Evolutionary conservation across 2,888 invertebrate species (phyloP).

Genomic region (Epiblema foenella): DNA sequence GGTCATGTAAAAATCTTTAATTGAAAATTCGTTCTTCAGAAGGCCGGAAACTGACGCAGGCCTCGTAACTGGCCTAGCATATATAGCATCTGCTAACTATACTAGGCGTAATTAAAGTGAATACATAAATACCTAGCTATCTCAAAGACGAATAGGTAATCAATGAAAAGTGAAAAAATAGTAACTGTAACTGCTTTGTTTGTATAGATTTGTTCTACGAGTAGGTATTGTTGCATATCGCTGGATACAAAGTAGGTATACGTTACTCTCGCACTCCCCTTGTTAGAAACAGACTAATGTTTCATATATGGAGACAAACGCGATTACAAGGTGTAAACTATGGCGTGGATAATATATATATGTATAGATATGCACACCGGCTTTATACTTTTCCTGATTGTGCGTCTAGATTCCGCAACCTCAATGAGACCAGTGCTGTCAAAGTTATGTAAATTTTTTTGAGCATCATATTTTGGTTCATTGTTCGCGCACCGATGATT

Average conservation of each 20-base stretch:
- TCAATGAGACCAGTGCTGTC: conserved; percentile 14
- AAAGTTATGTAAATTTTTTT: conserved; percentile 62
- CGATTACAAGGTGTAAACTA: not conserved
- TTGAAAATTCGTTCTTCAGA: too few relatives aligned
- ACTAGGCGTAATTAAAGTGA: too few relatives aligned
- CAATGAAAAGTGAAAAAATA: too few relatives aligned
- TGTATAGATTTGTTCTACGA: too few relatives aligned
- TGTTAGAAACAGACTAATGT: not conserved
- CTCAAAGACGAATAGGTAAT: too few relatives aligned
- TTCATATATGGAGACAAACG: not conserved
- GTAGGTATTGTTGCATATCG: not conserved
- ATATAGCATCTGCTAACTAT: too few relatives aligned
- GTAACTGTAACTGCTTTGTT: too few relatives aligned
- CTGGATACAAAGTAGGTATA: not conserved
- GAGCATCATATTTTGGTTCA: conserved; percentile 60
- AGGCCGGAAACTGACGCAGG: too few relatives aligned
- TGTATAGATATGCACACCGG: not conserved
- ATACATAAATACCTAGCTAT: too few relatives aligned
- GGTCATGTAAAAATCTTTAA: too few relatives aligned
- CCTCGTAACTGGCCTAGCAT: too few relatives aligned
- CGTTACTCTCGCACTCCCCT: not conserved
- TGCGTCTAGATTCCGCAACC: conserved; percentile 17
- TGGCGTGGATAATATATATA: not conserved
- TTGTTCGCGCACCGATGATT: conserved; percentile 59
- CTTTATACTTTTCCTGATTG: not conserved